Percentiles rank a stretch among this genome's conserved stretches.
These are phyloP conservation scores for Andrena cerasifolii DNA, from an alignment of 1,140 invertebrate genomes.

Conservation along the genomic window DNA sequence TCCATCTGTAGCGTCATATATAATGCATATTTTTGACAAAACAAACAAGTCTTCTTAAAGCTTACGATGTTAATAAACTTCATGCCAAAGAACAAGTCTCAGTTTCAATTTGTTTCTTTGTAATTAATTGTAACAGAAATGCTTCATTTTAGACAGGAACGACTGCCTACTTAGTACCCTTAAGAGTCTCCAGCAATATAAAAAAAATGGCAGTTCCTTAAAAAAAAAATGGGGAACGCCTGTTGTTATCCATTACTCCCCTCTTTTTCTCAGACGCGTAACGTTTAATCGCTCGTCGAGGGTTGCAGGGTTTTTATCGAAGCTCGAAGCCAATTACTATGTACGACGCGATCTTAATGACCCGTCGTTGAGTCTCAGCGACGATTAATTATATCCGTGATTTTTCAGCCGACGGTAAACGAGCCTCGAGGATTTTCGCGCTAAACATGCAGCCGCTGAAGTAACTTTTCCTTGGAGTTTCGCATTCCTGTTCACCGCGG, in stretches of 20 bases:
- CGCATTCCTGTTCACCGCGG: background rate
- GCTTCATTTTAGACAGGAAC: too few relatives aligned
- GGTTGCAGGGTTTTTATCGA: constrained; percentile 6
- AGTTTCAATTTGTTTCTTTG: too few relatives aligned
- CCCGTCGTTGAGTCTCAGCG: background rate
- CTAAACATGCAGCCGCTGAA: background rate
- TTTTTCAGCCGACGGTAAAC: background rate
- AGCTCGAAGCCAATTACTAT: constrained; percentile 12
- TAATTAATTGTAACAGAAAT: too few relatives aligned
- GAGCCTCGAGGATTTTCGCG: background rate
- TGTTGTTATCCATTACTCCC: background rate
- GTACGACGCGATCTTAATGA: constrained; percentile 5
- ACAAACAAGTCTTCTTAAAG: too few relatives aligned
- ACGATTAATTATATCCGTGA: constrained; percentile 19
- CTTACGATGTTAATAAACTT: too few relatives aligned
- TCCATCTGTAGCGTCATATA: too few relatives aligned
- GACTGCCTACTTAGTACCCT: too few relatives aligned
- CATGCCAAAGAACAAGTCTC: too few relatives aligned
- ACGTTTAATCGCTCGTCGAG: constrained; percentile 9
- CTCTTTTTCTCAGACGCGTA: background rate
- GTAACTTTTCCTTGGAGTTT: background rate
- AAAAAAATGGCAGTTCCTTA: too few relatives aligned
- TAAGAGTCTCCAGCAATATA: too few relatives aligned
- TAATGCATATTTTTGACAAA: too few relatives aligned
- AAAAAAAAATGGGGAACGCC: too few relatives aligned